phyloP scores from a whole-genome alignment of 2,888 invertebrate species.

The Mactromeris polynyma region DNA sequence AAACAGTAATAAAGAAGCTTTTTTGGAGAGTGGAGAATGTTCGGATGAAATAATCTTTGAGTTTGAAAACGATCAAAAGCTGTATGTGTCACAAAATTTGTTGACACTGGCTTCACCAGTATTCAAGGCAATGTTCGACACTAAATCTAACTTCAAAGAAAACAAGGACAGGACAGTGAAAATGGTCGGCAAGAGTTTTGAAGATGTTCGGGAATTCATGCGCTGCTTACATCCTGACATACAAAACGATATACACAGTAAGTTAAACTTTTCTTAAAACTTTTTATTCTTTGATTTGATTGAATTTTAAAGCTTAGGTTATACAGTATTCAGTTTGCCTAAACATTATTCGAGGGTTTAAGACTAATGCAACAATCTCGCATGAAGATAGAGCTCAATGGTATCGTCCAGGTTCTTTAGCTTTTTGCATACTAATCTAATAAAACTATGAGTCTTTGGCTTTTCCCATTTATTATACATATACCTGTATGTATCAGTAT shows the following conservation, averaged over 20 bases:
- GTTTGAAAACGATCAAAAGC: constrained; percentile 10
- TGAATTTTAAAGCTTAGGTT: too few species aligned
- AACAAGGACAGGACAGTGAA: neutral
- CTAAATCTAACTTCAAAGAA: neutral
- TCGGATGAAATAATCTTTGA: constrained; percentile 15
- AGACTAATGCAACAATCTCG: too few species aligned
- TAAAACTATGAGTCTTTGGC: too few species aligned
- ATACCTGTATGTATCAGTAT: too few species aligned
- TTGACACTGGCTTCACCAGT: constrained; percentile 9
- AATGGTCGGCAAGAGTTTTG: neutral
- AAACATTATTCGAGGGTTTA: too few species aligned
- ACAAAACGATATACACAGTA: neutral
- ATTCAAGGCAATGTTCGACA: constrained; percentile 18
- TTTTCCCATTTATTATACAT: too few species aligned
- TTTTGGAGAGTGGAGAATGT: constrained; percentile 5
- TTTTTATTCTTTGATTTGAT: too few species aligned
- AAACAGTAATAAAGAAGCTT: neutral
- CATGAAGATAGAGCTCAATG: too few species aligned
- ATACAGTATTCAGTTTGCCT: too few species aligned
- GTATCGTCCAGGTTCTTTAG: too few species aligned
- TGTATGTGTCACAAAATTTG: constrained; percentile 29
- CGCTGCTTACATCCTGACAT: constrained; percentile 10
- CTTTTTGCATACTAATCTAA: neutral
- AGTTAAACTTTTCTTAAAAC: neutral
- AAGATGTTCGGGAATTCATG: constrained; percentile 11